phyloP scores from a whole-genome alignment of 2,888 invertebrate species.

The Fragum sueziense region DNA sequence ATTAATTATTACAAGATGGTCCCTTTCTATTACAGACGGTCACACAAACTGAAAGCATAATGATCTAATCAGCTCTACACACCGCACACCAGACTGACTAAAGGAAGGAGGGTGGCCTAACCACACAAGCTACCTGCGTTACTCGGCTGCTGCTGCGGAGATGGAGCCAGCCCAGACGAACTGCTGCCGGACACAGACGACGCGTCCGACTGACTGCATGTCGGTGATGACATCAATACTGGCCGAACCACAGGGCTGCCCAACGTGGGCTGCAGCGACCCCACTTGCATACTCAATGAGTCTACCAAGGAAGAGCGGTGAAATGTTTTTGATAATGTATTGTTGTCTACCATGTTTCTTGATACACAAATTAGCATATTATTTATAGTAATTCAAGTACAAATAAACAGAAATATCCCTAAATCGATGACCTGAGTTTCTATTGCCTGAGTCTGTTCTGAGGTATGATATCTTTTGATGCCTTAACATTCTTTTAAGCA shows the following conservation, averaged over 20 bases:
- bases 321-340: not conserved
- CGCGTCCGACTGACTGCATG: conserved; percentile 68
- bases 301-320: conserved; percentile 57
- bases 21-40: no score
- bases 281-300: conserved; percentile 66
- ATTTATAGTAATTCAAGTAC: no score
- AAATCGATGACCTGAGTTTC: no score
- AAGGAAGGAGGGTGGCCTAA: conserved; percentile 18
- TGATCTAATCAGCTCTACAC: conserved; percentile 8
- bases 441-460: no score
- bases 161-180: conserved; percentile 70
- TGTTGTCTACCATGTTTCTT: no score
- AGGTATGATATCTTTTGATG: no score
- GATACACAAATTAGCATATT: no score
- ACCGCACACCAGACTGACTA: conserved; percentile 22
- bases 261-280: conserved; percentile 56
- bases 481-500: no score
- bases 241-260: conserved; percentile 66
- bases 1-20: no score
- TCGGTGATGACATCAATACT: conserved; percentile 71
- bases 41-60: conserved; percentile 13
- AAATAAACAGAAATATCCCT: no score
- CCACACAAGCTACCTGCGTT: conserved; percentile 42
- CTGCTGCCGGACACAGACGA: conserved; percentile 72
- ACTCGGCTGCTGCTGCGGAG: conserved; percentile 66